Evolutionary conservation across 2,797 vertebrate genomes (phyloP), one percentile per base, ranked within the genome.

Genomic region (Propithecus deckenii): DNA sequence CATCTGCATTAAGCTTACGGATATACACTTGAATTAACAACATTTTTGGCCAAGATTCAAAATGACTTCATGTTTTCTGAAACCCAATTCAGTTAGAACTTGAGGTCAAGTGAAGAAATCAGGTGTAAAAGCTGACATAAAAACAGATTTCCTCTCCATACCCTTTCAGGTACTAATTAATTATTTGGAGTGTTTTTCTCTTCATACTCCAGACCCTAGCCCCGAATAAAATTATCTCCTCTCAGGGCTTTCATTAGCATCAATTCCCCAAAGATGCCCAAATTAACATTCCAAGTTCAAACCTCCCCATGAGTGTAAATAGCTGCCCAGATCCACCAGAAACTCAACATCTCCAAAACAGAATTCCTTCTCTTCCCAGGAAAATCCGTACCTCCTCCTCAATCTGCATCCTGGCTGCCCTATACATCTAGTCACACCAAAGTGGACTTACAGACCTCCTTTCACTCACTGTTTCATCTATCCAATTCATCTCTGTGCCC

Each of bases 11-110:
- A 93, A 89, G 89, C 94, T 96, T 97, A 96, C 96, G 83, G 74
- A 96, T 86, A 92, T 75, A 95, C 67, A n/a, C 61, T 96, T 97
- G 97, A 98, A 98, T 96, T 76, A 94, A 95, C 97, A 97, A 97
- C 80, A 97, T 89, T 96, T 94, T 85, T 98, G 97, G 97, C 97
- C 95, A 97, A 72, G 91, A 98, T 96, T 98, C 97, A 98, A 96
- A 95, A 97, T 97, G 97, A 98, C 94, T 98, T 98, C 92, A 97
- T 93, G 46, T 87, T 94, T 96, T 91, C 55, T 87, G 13, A 94
- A 81, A 63, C 20, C 25, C 52, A 89, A 48, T 78, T 89, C 55
- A 43, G 59, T 89, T 65, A 95, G 46, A 95, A 86, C 69, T 69
- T 65, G 65, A 97, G 75, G 83, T 79, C 59, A 97, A 83, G n/a